These are phyloP conservation scores for Pelodiscus sinensis DNA, from an alignment of 2,113 vertebrate species.

Conservation along the genomic window DNA sequence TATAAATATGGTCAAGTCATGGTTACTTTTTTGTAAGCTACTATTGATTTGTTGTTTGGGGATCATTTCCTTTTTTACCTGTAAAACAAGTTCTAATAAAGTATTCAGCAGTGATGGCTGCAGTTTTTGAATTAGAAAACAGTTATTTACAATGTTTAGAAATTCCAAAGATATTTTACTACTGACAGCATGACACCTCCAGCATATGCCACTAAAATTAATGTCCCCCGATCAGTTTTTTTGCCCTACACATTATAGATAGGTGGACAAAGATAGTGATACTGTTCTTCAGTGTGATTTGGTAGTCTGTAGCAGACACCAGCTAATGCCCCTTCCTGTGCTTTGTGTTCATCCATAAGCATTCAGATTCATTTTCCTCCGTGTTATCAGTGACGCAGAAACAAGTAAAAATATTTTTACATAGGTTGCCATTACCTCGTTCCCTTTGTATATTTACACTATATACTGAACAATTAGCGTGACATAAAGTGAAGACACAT, in stretches of 20 bases:
- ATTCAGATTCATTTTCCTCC: background rate
- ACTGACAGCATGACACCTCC: background rate
- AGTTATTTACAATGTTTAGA: background rate
- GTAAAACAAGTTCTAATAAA: background rate
- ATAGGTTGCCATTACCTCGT: background rate
- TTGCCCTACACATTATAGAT: background rate
- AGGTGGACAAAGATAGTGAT: background rate
- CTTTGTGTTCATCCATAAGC: background rate
- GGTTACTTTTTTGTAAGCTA: background rate
- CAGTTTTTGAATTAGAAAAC: background rate
- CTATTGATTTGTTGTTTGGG: background rate
- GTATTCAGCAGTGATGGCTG: background rate
- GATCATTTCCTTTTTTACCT: background rate
- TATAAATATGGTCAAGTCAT: background rate
- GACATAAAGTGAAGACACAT: slow-evolving; percentile 5
- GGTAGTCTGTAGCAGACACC: background rate
- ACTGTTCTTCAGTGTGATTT: background rate
- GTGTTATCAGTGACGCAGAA: background rate
- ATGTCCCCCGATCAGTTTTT: background rate
- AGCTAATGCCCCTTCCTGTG: background rate
- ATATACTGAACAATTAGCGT: slow-evolving; percentile 30
- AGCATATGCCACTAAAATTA: background rate
- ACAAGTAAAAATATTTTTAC: background rate
- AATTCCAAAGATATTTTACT: background rate
- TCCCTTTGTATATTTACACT: background rate